Base-by-base conservation (phyloP, 2,888 invertebrate species). In the Psylliodes chrysocephalus region DNA sequence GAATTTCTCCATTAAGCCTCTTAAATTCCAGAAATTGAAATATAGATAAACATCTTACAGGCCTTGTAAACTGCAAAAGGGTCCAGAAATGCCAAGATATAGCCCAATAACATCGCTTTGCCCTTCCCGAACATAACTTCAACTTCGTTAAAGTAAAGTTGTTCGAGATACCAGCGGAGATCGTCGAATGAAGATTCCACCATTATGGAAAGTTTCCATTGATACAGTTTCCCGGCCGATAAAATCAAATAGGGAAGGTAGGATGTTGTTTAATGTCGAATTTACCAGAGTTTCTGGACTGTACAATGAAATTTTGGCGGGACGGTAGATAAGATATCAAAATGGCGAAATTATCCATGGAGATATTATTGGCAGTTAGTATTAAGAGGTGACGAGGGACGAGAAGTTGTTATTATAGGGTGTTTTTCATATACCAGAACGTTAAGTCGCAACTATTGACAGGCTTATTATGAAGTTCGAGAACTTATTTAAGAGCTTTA, bases 181-280 rank as follows among this genome's bases (percentile, higher is more conserved):
- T 46, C 22, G 17, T 46, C 19, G n/a, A n/a, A n/a, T n/a, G n/a
- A n/a, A n/a, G n/a, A n/a, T n/a, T n/a, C n/a, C n/a, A n/a, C n/a
- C 46, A 25, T 25, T 22, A 46, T 46, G 22, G 22, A 19, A 46
- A 46, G 46, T 46, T 40, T 18, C 46, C 22, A 46, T 46, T 46
- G 46, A 46, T 46, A 46, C 22, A 25, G 46, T 46, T 46, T 46
- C 46, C 46, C n/a, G 19, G 10, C 8, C 46, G 46, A 46, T 46
- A 46, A 46, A 46, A 46, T 46, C 46, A 22, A 46, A 46, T 22
- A 22, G 46, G 22, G 46, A 46, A 46, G 46, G 46, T 46, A 46
- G 46, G 46, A 46, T 46, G 46, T 46, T 46, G 46, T 46, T 46
- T 46, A 46, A 46, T 12, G 19, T 46, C 5, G 19, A 17, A 44